Conservation (phyloP, 1,140 invertebrate genomes). For the Hylaeus volcanicus region DNA sequence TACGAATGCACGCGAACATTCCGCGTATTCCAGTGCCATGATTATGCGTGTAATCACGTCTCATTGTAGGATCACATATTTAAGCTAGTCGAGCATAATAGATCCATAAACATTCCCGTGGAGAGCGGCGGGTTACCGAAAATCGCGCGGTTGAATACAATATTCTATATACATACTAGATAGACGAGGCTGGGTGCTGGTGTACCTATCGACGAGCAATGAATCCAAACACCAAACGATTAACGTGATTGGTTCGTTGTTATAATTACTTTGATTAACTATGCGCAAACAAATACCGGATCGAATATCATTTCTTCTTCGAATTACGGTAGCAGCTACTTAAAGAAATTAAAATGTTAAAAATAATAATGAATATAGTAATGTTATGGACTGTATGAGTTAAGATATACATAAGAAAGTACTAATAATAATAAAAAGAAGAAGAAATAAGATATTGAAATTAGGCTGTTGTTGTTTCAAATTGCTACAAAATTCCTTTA, state of each 20-base stretch:
- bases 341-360: too few relatives aligned
- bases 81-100: conserved; percentile 20
- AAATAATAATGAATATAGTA: too few relatives aligned
- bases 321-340: too few relatives aligned
- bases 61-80: conserved; percentile 13
- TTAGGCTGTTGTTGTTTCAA: too few relatives aligned
- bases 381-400: too few relatives aligned
- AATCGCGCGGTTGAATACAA: conserved; percentile 14
- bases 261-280: conserved; percentile 3
- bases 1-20: neutral
- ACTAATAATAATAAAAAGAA: too few relatives aligned
- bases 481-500: too few relatives aligned
- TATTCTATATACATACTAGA: neutral
- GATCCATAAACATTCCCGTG: conserved; percentile 14
- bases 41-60: conserved; percentile 16
- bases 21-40: neutral
- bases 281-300: neutral
- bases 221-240: neutral
- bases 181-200: neutral
- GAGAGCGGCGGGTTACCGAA: neutral
- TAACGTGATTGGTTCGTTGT: conserved; percentile 8
- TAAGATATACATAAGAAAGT: too few relatives aligned
- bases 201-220: conserved; percentile 5
- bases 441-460: too few relatives aligned
- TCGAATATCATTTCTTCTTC: too few relatives aligned